Conservation (phyloP, 1,140 invertebrate species). For the Drosophila ficusphila region DNA sequence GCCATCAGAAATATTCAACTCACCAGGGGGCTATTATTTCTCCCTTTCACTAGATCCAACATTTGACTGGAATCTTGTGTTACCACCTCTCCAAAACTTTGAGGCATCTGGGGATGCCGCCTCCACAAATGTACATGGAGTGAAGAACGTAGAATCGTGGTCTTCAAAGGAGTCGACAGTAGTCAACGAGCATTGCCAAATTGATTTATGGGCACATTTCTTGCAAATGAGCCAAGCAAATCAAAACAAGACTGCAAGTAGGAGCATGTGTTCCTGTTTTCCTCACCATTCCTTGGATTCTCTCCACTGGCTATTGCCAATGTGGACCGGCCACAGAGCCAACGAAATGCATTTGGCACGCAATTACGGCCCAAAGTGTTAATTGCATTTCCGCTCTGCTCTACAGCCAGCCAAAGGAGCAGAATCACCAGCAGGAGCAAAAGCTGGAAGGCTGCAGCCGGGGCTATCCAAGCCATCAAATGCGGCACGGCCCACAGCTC, state of each 20-base stretch:
- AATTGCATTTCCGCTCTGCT: conserved; percentile 74
- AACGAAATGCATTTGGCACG: conserved; percentile 78
- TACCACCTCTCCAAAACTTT: background rate
- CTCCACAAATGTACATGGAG: background rate
- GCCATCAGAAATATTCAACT: background rate
- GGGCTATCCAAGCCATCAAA: conserved; percentile 61
- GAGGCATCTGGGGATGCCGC: too few relatives aligned
- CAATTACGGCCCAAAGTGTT: conserved; percentile 81
- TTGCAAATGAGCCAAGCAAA: conserved; percentile 75
- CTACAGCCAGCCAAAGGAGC: conserved; percentile 18
- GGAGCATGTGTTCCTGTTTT: conserved; percentile 14
- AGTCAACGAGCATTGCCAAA: conserved; percentile 23
- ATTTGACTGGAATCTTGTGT: background rate
- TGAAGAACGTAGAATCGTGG: background rate
- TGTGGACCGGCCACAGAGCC: conserved; percentile 36
- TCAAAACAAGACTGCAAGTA: conserved; percentile 64
- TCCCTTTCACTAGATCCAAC: too few relatives aligned
- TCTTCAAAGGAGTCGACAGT: background rate
- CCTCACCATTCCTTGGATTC: background rate
- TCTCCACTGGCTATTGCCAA: background rate
- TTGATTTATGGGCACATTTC: conserved; percentile 71
- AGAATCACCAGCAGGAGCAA: background rate
- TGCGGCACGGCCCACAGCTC: conserved; percentile 70
- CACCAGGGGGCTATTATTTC: too few relatives aligned
- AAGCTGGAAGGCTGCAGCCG: conserved; percentile 18